Percentiles rank a stretch among this genome's conserved stretches.
Conservation (phyloP, 2,113 vertebrate species). For the Setophaga kirtlandii region DNA sequence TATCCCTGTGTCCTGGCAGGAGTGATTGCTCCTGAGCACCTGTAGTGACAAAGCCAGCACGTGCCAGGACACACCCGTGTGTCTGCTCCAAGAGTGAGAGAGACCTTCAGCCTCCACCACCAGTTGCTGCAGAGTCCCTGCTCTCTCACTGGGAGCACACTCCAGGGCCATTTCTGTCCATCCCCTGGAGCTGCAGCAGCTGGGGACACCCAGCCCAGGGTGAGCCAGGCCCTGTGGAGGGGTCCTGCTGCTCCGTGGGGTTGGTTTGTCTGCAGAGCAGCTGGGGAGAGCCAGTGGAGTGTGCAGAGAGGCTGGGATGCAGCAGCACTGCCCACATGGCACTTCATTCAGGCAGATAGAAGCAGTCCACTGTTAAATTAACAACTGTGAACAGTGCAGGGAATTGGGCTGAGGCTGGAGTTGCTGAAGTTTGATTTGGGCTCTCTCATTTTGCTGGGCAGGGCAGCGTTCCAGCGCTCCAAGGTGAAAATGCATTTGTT, state of each 20-base stretch:
- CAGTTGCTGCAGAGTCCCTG: background rate
- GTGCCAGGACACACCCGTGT: background rate
- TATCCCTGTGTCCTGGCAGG: background rate
- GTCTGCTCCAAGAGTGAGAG: background rate
- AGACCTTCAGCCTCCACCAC: background rate
- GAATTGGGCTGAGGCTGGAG: background rate
- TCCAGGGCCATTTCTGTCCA: background rate
- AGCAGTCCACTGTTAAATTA: conserved; percentile 42
- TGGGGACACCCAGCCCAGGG: background rate
- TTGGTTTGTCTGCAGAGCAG: background rate
- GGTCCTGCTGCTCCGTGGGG: fast-evolving
- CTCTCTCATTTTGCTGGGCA: background rate
- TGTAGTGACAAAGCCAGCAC: fast-evolving
- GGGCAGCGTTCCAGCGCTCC: background rate
- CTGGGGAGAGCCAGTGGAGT: background rate
- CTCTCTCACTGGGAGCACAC: fast-evolving
- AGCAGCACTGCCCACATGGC: background rate
- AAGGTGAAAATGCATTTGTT: conserved; percentile 5
- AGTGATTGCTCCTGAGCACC: background rate
- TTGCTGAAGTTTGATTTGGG: background rate
- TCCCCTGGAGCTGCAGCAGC: background rate
- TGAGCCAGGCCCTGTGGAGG: background rate
- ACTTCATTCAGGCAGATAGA: background rate
- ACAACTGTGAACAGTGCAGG: background rate
- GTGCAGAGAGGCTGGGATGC: background rate